Evolutionary conservation across 2,797 vertebrate species (phyloP).

Genomic region (Semaprochilodus insignis): DNA sequence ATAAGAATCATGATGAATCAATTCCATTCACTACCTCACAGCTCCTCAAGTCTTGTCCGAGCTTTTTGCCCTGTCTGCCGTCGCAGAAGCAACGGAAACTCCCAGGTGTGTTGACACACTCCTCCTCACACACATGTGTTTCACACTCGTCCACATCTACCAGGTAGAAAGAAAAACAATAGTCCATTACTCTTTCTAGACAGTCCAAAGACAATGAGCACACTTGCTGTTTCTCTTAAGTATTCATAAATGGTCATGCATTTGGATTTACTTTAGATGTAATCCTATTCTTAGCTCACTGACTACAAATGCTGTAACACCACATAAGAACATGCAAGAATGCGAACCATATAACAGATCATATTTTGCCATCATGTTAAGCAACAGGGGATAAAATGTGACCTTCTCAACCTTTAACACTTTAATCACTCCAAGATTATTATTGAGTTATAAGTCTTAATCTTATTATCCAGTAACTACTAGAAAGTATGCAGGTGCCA

Average conservation of each 20-base stretch:
- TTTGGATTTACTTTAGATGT: neutral
- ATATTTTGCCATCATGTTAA: neutral
- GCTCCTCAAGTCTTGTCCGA: constrained; percentile 85
- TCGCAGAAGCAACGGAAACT: constrained; percentile 95
- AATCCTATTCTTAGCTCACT: neutral
- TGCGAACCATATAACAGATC: too few species aligned
- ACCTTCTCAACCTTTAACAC: neutral
- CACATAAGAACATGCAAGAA: neutral
- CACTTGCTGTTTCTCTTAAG: neutral
- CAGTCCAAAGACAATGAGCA: neutral
- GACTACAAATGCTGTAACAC: neutral
- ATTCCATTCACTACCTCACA: constrained; percentile 86
- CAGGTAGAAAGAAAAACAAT: neutral
- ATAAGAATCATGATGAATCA: neutral
- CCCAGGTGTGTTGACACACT: constrained; percentile 90
- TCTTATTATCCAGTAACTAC: neutral
- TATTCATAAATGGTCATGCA: neutral
- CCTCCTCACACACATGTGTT: constrained; percentile 84
- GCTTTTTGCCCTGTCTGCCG: constrained; percentile 88
- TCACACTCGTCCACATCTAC: constrained; percentile 94
- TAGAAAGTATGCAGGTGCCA: neutral
- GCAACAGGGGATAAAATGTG: neutral
- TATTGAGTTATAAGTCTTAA: neutral
- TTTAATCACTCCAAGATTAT: neutral
- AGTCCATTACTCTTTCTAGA: constrained; percentile 1